Base-by-base conservation (phyloP, 2,113 vertebrate species). In the Rhadina sibilatrix region DNA sequence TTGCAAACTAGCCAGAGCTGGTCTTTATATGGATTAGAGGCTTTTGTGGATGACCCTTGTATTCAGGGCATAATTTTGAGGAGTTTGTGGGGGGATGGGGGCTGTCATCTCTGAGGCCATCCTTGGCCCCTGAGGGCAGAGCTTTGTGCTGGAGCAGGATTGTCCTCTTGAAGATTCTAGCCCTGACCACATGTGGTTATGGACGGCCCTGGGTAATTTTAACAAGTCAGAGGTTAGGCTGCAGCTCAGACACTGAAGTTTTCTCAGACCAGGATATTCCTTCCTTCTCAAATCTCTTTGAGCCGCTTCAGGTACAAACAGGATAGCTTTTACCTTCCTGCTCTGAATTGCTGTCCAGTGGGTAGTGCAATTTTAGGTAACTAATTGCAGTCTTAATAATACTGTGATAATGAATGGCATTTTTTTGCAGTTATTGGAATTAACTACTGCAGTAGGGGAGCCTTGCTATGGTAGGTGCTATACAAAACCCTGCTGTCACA, bases 1-100 rank as follows among this genome's bases (percentile, higher is more conserved):
- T 57, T 83, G 66, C 75, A 76, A 44, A 64, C 54, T 56, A 69
- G 70, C 69, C 66, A 72, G 77, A 88, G 52, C 37, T 85, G 30
- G 30, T 72, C 69, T 75, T 70, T 86, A 54, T 87, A 87, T 83
- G 82, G 92, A 80, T 90, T 91, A 82, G 90, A 95, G n/a, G 64
- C 70, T 49, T 75, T 86, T 93, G 86, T 59, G 79, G 78, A 65
- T 78, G 46, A 76, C 30, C 46, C 76, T 88, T 76, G 63, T 56
- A 63, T 90, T 87, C 40, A 42, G 71, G 74, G 74, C 53, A 57
- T 87, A 33, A 68, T 91, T 95, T 33, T 84, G 46, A 66, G 61
- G 78, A 16, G 42, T 88, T 74, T 60, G 17, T 42, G 42, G 10
- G 22, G 25, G 5, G 15, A 24, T 7, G 21, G 12, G 52, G 49